Conservation (phyloP, 2,888 invertebrate genomes). For the Onchidella celtica region DNA sequence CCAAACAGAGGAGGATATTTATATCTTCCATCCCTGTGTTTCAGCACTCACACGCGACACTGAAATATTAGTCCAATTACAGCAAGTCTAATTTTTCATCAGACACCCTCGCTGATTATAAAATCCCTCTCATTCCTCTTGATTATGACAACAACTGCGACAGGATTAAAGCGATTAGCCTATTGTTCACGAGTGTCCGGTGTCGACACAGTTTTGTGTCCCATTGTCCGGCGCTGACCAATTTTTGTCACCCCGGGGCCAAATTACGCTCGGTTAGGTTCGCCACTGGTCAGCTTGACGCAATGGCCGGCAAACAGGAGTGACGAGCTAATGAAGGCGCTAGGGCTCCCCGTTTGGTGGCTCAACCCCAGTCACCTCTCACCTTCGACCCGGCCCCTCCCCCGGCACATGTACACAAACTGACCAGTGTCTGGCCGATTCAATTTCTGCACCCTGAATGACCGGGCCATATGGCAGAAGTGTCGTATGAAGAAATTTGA, state of each 20-base stretch:
- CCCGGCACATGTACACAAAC: slow-evolving; percentile 40
- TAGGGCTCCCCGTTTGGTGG: slow-evolving; percentile 29
- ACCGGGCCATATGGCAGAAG: slow-evolving; percentile 1
- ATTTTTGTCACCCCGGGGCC: slow-evolving; percentile 27
- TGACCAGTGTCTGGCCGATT: slow-evolving; percentile 25
- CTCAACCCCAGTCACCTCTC: slow-evolving; percentile 23
- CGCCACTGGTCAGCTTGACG: slow-evolving; percentile 42
- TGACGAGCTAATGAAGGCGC: slow-evolving; percentile 44
- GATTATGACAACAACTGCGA: slow-evolving; percentile 40
- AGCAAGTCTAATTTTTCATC: slow-evolving; percentile 20
- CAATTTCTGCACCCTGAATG: not conserved
- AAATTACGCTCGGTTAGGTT: slow-evolving; percentile 41
- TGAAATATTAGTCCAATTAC: slow-evolving; percentile 17
- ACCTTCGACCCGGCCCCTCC: slow-evolving; percentile 32
- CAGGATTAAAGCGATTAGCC: slow-evolving; percentile 29
- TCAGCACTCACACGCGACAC: not conserved
- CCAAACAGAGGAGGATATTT: too few species aligned
- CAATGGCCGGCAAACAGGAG: slow-evolving; percentile 43
- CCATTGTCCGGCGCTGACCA: slow-evolving; percentile 20
- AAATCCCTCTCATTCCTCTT: slow-evolving; percentile 33
- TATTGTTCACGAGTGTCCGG: not conserved
- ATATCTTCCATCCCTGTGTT: too few species aligned
- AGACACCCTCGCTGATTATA: not conserved
- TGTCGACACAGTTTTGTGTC: not conserved
- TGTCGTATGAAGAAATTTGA: too few species aligned